Conservation (phyloP, 2,113 vertebrate genomes). For the Myiagra hebetior region DNA sequence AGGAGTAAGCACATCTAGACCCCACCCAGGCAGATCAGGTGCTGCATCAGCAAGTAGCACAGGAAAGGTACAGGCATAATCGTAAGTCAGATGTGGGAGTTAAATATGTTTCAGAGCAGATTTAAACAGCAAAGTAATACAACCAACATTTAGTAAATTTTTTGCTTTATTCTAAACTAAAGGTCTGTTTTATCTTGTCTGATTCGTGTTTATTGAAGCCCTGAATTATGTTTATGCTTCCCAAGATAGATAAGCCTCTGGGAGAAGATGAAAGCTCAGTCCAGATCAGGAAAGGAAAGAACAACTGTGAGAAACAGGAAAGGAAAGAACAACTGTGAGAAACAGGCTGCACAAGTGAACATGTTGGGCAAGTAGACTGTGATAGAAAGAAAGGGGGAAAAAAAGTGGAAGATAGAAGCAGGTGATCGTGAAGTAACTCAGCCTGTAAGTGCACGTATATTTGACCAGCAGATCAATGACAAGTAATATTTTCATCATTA, state of each 20-base stretch:
- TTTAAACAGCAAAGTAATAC: not conserved
- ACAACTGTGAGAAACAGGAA: not conserved
- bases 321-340: not conserved
- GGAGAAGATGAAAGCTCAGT: not conserved
- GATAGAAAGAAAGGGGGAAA: not conserved
- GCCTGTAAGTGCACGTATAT: not conserved
- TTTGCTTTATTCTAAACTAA: not conserved
- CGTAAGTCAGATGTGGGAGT: not conserved
- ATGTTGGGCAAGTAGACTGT: not conserved
- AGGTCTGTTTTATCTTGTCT: not conserved
- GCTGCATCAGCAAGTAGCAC: not conserved
- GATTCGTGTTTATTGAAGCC: not conserved
- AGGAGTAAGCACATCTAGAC: not conserved
- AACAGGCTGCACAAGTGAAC: not conserved
- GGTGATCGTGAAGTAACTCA: not conserved
- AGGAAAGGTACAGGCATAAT: not conserved
- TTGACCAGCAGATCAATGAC: not conserved
- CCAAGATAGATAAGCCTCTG: not conserved
- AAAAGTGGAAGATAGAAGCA: not conserved
- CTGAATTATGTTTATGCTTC: not conserved
- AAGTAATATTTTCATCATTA: not conserved
- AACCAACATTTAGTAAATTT: not conserved
- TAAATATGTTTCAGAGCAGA: not conserved
- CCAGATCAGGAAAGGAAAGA: not conserved
- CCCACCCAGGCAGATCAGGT: accelerated